Conservation (phyloP, 2,113 vertebrate genomes). For the Colinus virginianus region DNA sequence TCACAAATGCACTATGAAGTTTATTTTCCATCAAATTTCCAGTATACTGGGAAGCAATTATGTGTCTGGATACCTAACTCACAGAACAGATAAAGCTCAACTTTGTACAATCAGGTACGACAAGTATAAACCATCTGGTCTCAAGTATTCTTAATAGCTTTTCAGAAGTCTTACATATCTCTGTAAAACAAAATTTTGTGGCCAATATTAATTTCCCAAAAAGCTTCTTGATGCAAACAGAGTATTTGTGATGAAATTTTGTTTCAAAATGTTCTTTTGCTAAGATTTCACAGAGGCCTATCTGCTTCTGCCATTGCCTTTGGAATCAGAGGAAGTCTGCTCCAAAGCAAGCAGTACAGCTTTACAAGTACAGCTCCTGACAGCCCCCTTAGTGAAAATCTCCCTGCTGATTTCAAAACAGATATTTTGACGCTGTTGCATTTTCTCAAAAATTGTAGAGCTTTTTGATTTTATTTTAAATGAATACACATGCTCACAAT, state of each 20-base stretch:
- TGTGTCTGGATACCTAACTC: background rate
- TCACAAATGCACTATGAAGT: background rate
- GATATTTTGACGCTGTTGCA: background rate
- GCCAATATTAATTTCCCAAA: conserved; percentile 16
- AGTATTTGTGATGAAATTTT: background rate
- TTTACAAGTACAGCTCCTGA: background rate
- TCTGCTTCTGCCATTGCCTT: background rate
- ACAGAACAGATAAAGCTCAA: background rate
- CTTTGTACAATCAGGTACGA: background rate
- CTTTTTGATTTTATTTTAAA: background rate
- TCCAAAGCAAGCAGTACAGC: background rate
- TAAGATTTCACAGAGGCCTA: background rate
- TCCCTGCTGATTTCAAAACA: background rate
- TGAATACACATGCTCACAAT: background rate
- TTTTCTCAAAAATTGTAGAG: background rate
- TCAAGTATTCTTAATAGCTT: conserved; percentile 23
- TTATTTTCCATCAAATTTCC: background rate
- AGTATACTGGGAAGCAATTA: background rate
- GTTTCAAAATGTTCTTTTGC: background rate
- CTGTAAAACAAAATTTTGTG: background rate
- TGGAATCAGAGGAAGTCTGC: background rate
- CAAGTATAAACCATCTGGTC: background rate
- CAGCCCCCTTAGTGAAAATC: background rate
- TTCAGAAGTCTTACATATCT: background rate
- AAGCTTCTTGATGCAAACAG: conserved; percentile 61